These are phyloP conservation scores for Harlomillsia oculata DNA, from an alignment of 1,140 invertebrate genomes.

Conservation along the genomic window DNA sequence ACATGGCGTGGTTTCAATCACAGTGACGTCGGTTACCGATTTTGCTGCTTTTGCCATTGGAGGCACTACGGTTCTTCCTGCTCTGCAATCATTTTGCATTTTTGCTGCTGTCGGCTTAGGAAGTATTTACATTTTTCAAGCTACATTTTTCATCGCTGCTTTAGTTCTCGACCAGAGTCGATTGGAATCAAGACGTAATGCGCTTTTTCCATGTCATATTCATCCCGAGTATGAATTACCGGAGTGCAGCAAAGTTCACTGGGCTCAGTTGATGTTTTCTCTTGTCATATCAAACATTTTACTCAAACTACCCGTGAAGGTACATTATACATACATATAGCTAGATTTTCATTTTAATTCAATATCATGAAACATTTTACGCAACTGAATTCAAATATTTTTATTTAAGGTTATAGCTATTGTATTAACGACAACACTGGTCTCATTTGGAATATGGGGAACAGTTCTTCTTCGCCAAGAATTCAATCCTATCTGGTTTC, in stretches of 20 bases:
- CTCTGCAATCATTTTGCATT: slow-evolving; percentile 62
- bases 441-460: slow-evolving; percentile 23
- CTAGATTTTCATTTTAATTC: too few relatives aligned
- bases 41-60: slow-evolving; percentile 55
- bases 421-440: slow-evolving; percentile 2
- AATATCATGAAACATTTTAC: too few relatives aligned
- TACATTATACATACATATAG: too few relatives aligned
- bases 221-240: slow-evolving; percentile 45
- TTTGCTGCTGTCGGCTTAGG: slow-evolving; percentile 61
- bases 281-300: slow-evolving; percentile 51
- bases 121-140: slow-evolving; percentile 58
- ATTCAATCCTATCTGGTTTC: slow-evolving; percentile 67
- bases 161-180: slow-evolving; percentile 59
- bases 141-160: slow-evolving; percentile 68
- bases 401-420: slow-evolving; percentile 13
- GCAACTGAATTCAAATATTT: neutral
- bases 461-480: slow-evolving; percentile 52
- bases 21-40: slow-evolving; percentile 71
- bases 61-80: slow-evolving; percentile 50
- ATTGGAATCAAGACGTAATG: slow-evolving; percentile 53
- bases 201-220: slow-evolving; percentile 55
- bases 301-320: slow-evolving; percentile 52
- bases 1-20: slow-evolving; percentile 70
- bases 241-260: slow-evolving; percentile 39
- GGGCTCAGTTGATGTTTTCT: slow-evolving; percentile 47